A percentile compares a stretch with the other conserved stretches of the same genome.
Evolutionary conservation across 2,888 invertebrate species (phyloP).

Genomic region (Lordiphosa fenestrarum): DNA sequence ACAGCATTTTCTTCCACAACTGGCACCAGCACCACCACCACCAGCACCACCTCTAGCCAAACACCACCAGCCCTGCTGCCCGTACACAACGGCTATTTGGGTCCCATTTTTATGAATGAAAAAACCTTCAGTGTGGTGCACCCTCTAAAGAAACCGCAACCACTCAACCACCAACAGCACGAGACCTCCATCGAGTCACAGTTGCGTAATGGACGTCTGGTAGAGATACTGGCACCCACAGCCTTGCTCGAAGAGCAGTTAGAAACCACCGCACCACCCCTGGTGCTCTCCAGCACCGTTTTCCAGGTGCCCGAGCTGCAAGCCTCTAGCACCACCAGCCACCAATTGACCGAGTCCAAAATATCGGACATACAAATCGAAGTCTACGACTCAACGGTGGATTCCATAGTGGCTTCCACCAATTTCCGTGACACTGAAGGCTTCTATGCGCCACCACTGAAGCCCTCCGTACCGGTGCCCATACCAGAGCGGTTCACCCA

Average conservation of each 20-base stretch:
- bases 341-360: conserved; percentile 66
- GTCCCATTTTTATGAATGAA: conserved; percentile 78
- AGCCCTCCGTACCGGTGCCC: conserved; percentile 12
- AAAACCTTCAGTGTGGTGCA: conserved; percentile 72
- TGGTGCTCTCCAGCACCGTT: conserved; percentile 67
- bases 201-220: conserved; percentile 66
- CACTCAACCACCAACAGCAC: conserved; percentile 35
- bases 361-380: conserved; percentile 79
- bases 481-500: conserved; percentile 77
- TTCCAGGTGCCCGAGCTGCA: conserved; percentile 66
- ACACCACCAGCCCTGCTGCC: conserved; percentile 40
- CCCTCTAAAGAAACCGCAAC: conserved; percentile 42
- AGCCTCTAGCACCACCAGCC: conserved; percentile 38
- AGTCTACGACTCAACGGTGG: conserved; percentile 78
- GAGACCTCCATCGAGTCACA: conserved; percentile 61
- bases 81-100: conserved; percentile 75
- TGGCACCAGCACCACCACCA: conserved; percentile 4
- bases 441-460: conserved; percentile 41
- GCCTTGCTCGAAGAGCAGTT: conserved; percentile 46
- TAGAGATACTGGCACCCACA: conserved; percentile 76
- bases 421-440: conserved; percentile 74
- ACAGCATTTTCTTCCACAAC: background rate
- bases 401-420: conserved; percentile 77
- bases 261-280: background rate
- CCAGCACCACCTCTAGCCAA: background rate